A percentile compares a stretch with the other conserved stretches of the same genome.
These are phyloP conservation scores for Odontothrips loti DNA, from an alignment of 2,888 invertebrate genomes.

Conservation along the genomic window DNA sequence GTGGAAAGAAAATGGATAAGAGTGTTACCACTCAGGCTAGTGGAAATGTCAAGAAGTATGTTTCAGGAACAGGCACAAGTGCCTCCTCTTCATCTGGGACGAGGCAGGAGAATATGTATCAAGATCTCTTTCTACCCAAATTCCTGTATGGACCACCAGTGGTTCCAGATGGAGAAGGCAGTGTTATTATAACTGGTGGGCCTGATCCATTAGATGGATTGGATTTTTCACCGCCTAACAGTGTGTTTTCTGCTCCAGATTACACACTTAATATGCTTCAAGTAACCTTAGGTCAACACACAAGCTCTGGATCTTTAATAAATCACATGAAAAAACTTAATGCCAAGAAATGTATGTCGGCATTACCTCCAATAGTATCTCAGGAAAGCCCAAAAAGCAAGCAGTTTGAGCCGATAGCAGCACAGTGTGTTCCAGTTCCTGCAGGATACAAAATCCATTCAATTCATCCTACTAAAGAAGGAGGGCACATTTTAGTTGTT, in stretches of 20 bases:
- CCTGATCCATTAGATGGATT: not conserved
- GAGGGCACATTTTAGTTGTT: conserved; percentile 62
- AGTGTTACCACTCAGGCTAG: conserved; percentile 44
- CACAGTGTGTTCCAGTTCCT: conserved; percentile 40
- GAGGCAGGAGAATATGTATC: conserved; percentile 46
- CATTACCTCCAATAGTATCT: not conserved
- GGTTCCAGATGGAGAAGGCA: conserved; percentile 45
- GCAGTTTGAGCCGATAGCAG: conserved; percentile 43
- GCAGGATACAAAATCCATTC: conserved; percentile 9
- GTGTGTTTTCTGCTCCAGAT: not conserved
- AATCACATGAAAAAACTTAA: conserved; percentile 12
- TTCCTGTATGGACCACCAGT: conserved; percentile 46
- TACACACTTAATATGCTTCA: conserved; percentile 3
- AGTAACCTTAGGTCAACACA: not conserved
- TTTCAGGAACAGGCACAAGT: conserved; percentile 53
- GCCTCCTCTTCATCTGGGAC: conserved; percentile 48
- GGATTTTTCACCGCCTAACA: not conserved
- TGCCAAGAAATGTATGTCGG: not conserved
- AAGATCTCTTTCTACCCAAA: conserved; percentile 46
- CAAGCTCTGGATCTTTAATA: not conserved
- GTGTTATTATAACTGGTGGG: conserved; percentile 35
- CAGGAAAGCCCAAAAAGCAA: conserved; percentile 11
- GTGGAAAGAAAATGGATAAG: conserved; percentile 46
- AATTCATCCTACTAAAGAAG: conserved; percentile 61
- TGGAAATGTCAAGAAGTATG: conserved; percentile 45